phyloP scores from a whole-genome alignment of 2,797 vertebrate species.

The Silurus aristotelis region DNA sequence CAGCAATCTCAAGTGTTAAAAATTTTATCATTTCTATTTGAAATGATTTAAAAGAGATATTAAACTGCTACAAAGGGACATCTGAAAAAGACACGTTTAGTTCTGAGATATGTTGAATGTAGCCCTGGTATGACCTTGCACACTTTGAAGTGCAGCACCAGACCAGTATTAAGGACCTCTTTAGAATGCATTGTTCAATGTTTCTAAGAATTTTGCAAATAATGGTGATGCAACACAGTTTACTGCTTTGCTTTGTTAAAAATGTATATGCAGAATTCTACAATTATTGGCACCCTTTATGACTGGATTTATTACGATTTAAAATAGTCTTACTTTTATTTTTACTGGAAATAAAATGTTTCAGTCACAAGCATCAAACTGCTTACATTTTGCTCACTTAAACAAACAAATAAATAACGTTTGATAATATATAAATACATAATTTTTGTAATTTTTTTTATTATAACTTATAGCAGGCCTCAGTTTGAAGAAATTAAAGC shows the following conservation, averaged over 20 bases:
- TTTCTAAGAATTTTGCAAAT: neutral
- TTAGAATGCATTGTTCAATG: neutral
- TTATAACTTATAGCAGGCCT: neutral
- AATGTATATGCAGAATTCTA: neutral
- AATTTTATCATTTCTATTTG: too few species aligned
- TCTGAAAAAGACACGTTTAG: neutral
- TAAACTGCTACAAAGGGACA: neutral
- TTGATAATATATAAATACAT: too few species aligned
- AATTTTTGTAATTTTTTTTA: too few species aligned
- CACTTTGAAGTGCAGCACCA: too few species aligned
- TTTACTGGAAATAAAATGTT: neutral
- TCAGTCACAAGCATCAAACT: neutral
- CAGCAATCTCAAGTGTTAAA: too few species aligned
- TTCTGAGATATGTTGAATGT: neutral
- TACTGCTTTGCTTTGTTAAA: neutral
- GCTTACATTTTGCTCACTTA: neutral
- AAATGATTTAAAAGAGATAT: too few species aligned
- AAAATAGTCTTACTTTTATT: neutral
- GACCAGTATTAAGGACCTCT: neutral
- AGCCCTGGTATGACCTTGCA: neutral
- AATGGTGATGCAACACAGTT: neutral
- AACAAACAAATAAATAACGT: neutral
- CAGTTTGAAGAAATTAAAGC: neutral
- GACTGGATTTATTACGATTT: neutral
- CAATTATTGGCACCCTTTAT: neutral